phyloP scores from a whole-genome alignment of 1,140 invertebrate genomes.

The Bemisia tabaci region DNA sequence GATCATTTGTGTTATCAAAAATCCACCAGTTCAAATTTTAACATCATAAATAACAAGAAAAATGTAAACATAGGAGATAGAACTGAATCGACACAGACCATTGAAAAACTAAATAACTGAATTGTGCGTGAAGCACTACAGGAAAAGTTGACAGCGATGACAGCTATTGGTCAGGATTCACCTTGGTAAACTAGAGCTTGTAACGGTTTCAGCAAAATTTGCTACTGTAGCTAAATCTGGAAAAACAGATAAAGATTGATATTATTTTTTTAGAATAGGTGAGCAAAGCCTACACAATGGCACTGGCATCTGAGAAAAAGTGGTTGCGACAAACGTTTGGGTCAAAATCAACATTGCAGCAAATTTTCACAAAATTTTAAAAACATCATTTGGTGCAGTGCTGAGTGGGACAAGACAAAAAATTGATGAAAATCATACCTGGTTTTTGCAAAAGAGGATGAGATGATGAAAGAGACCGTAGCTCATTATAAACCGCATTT shows the following conservation, averaged over 20 bases:
- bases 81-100: not conserved
- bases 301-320: too few species aligned
- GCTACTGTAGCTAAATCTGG: not conserved
- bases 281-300: too few species aligned
- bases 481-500: too few species aligned
- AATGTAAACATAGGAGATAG: not conserved
- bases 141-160: not conserved
- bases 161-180: not conserved
- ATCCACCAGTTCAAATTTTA: not conserved
- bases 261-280: too few species aligned
- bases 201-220: not conserved
- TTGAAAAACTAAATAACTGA: not conserved
- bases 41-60: not conserved
- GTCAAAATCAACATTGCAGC: too few species aligned
- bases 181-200: not conserved
- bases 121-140: not conserved
- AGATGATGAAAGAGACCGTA: too few species aligned
- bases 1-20: not conserved
- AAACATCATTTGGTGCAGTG: too few species aligned
- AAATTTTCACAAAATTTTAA: too few species aligned
- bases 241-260: not conserved
- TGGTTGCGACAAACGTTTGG: too few species aligned
- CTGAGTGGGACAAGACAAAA: too few species aligned
- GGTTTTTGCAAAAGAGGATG: too few species aligned
- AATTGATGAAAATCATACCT: too few species aligned